Conservation (phyloP, 2,888 invertebrate species). For the Schrankia costaestrigalis region DNA sequence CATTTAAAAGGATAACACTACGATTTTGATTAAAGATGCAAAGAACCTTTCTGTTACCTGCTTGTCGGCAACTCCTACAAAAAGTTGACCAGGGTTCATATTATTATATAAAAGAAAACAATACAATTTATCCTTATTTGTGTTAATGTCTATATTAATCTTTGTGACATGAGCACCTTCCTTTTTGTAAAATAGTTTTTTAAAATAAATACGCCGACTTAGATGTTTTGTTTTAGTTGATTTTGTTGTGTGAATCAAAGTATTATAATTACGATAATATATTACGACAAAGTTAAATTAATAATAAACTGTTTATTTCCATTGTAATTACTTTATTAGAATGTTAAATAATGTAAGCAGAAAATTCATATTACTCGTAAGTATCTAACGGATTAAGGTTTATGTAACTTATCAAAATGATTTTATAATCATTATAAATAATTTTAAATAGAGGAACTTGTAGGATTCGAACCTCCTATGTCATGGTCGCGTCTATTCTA, state of each 20-base stretch:
- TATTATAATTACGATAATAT: slow-evolving; percentile 46
- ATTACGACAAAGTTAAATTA: too few species aligned
- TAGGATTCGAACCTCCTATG: too few species aligned
- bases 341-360: too few species aligned
- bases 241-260: too few species aligned
- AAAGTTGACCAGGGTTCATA: slow-evolving; percentile 47
- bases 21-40: slow-evolving; percentile 69
- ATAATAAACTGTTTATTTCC: too few species aligned
- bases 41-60: slow-evolving; percentile 61
- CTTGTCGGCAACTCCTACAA: slow-evolving; percentile 63
- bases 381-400: too few species aligned
- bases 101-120: slow-evolving; percentile 49
- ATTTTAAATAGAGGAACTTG: too few species aligned
- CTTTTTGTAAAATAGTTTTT: slow-evolving; percentile 29
- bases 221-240: slow-evolving; percentile 58
- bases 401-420: too few species aligned
- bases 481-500: too few species aligned
- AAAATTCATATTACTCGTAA: too few species aligned
- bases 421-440: too few species aligned
- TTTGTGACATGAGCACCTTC: slow-evolving; percentile 51
- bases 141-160: slow-evolving; percentile 74
- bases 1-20: slow-evolving; percentile 56
- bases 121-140: slow-evolving; percentile 62
- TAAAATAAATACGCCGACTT: slow-evolving; percentile 39
- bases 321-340: too few species aligned